Conservation (phyloP, 1,140 invertebrate genomes). For the Linepithema humile region DNA sequence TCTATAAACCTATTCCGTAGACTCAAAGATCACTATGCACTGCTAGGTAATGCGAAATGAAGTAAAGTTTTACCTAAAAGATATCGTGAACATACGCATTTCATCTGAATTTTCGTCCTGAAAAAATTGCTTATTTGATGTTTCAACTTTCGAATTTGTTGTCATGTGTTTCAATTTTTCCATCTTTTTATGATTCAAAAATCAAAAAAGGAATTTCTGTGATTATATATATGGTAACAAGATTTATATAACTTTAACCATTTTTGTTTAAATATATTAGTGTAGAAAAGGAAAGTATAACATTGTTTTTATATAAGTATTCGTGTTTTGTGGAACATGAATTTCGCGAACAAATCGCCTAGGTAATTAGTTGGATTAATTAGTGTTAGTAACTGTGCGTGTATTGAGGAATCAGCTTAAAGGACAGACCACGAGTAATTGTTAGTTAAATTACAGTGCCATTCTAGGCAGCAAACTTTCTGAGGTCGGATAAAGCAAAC, state of each 20-base stretch:
- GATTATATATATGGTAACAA: too few species aligned
- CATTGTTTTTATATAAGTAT: too few species aligned
- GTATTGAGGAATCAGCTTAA: conserved; percentile 50
- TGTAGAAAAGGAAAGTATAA: too few species aligned
- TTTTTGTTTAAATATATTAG: too few species aligned
- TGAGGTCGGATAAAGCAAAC: conserved; percentile 17
- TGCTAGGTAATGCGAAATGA: not conserved
- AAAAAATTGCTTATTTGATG: not conserved
- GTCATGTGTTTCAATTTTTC: too few species aligned
- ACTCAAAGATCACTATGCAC: conserved; percentile 4
- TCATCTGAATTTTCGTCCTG: not conserved
- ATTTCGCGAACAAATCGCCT: conserved; percentile 11
- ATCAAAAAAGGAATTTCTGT: too few species aligned
- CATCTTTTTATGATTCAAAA: too few species aligned
- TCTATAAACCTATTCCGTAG: not conserved
- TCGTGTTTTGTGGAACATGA: too few species aligned
- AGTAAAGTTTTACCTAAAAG: not conserved
- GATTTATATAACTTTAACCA: too few species aligned
- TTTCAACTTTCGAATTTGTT: too few species aligned
- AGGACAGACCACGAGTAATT: conserved; percentile 46
- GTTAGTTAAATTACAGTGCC: conserved; percentile 46
- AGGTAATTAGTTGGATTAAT: conserved; percentile 39
- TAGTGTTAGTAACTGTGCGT: not conserved
- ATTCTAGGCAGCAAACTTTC: conserved; percentile 40
- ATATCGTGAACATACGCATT: not conserved